Evolutionary conservation across 2,113 vertebrate species (phyloP), one percentile per base, ranked within the genome.

Genomic region (Terrapene triunguis): DNA sequence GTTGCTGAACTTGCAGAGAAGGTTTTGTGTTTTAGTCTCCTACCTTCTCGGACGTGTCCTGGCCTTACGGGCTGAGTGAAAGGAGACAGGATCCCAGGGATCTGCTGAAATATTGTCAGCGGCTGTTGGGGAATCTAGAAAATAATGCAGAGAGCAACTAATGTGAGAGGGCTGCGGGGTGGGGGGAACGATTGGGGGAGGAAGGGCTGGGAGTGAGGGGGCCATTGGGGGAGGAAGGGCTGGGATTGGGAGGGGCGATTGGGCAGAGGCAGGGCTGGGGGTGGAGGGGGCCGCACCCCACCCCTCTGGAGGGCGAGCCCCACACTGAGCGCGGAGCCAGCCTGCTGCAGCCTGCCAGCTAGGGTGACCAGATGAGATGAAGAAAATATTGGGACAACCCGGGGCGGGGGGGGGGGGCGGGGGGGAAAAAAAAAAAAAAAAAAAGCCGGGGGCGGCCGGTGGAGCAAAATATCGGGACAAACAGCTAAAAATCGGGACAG

Each of bases 31-130:
- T 1, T 5, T 4, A 19, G 5, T 89, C 95, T 96, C 96, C 22
- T 95, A 98, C 98, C 98, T 96, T 97, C 97, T 92, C 95, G 98
- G 92, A 97, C n/a, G 1, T 95, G 96, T 44, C 92, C 92, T n/a
- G 95, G 85, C 91, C 97, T 85, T 47, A 96, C 13, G 4, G 97
- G 25, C 24, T 95, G 65, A 87, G 55, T 62, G 72, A 87, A 87
- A 88, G 96, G 95, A 84, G 95, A 92, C 54, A 76, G 35, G 4
- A 92, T 88, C 42, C 90, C 96, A 3, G 97, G 96, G 16, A 98
- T 97, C 95, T 97, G 97, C 95, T 98, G 98, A 1, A 97, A 93
- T 88, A 98, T 92, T 38, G 97, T 82, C 93, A 97, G 57, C 4
- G 98, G 98, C 90, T 97, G 98, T 74, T 85, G 96, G 25, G 96